A percentile compares a stretch with the other conserved stretches of the same genome.
Conservation (phyloP, 2,888 invertebrate species). For the Cheilosia soror region DNA sequence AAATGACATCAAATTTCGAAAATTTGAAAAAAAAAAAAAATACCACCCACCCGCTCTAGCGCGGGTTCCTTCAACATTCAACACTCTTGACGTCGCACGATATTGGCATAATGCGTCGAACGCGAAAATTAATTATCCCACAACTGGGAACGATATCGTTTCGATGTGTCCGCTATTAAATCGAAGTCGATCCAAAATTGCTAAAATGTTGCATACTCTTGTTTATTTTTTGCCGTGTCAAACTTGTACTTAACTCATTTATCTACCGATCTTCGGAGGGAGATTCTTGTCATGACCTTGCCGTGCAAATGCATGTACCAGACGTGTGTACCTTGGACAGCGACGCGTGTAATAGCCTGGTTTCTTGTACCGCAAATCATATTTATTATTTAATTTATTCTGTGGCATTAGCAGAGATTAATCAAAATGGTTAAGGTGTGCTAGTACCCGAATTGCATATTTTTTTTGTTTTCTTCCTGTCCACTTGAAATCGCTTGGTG, state of each 20-base stretch:
- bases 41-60: background rate
- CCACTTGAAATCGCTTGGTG: constrained; percentile 43
- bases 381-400: constrained; percentile 66
- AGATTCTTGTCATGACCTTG: constrained; percentile 39
- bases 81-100: constrained; percentile 55
- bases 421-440: constrained; percentile 57
- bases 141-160: constrained; percentile 10
- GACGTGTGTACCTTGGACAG: constrained; percentile 23
- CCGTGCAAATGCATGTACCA: constrained; percentile 5
- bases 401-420: constrained; percentile 56
- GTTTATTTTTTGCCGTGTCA: constrained; percentile 16
- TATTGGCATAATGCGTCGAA: constrained; percentile 64
- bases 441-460: background rate
- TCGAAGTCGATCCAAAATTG: constrained; percentile 30
- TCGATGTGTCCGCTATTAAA: constrained; percentile 48
- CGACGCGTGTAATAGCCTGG: constrained; percentile 14
- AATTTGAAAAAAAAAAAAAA: constrained; percentile 7
- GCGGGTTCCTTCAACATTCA: constrained; percentile 33
- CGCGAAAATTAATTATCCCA: constrained; percentile 27
- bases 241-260: constrained; percentile 33
- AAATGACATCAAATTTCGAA: constrained; percentile 28
- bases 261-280: constrained; percentile 3
- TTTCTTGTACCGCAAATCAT: constrained; percentile 33
- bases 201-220: constrained; percentile 2
- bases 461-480: constrained; percentile 12